Conservation (phyloP, 2,888 invertebrate genomes). For the Tetanocera ferruginea region DNA sequence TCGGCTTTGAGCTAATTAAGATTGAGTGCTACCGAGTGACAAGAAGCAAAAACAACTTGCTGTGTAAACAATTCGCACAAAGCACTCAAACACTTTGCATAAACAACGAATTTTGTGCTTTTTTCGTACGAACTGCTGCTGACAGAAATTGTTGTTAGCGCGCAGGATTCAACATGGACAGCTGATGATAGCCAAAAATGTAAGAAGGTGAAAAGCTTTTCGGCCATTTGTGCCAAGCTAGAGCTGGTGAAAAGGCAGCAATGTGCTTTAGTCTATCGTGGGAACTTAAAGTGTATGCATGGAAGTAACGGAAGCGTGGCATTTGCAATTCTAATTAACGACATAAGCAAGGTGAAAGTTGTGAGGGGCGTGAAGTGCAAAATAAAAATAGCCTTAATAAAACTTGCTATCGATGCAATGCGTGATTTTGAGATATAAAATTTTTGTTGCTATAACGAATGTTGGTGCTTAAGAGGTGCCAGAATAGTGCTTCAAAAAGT, state of each 20-base stretch:
- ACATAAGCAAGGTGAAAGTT: not conserved
- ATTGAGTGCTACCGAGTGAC: slow-evolving; percentile 26
- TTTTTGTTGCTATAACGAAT: not conserved
- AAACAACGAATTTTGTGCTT: slow-evolving; percentile 8
- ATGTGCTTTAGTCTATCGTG: slow-evolving; percentile 56
- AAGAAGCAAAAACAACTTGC: not conserved
- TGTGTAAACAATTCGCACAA: slow-evolving; percentile 50
- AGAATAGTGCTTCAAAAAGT: not conserved
- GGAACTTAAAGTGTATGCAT: slow-evolving; percentile 52
- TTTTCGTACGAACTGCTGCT: not conserved
- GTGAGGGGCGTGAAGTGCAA: not conserved
- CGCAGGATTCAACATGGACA: slow-evolving; percentile 55
- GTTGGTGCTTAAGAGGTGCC: not conserved
- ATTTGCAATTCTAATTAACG: not conserved
- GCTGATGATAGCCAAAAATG: slow-evolving; percentile 39
- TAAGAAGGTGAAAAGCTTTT: slow-evolving; percentile 39
- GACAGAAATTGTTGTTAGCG: slow-evolving; percentile 40
- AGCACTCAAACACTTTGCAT: not conserved
- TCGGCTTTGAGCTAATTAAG: slow-evolving; percentile 24
- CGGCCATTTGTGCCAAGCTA: not conserved
- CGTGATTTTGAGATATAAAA: slow-evolving; percentile 6
- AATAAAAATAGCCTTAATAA: not conserved
- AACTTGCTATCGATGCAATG: not conserved
- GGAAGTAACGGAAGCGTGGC: slow-evolving; percentile 26
- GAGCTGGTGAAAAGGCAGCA: not conserved